Evolutionary conservation across 35 echinoderm and acorn worm species (phyloP).

Genomic region (Diadema setosum): DNA sequence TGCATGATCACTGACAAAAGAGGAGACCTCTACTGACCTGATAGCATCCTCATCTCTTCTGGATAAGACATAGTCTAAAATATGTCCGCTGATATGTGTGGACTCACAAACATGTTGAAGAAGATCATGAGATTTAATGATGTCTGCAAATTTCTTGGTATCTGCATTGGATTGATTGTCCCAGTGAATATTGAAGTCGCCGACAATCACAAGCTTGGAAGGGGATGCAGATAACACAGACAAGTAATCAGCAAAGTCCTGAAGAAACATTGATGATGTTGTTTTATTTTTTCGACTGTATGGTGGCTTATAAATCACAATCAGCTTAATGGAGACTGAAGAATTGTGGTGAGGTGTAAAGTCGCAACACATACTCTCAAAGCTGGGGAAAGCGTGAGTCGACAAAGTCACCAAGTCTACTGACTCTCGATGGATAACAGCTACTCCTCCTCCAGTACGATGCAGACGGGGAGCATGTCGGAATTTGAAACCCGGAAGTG

Average conservation of each 20-base stretch:
- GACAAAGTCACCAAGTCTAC: neutral
- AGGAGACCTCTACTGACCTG: neutral
- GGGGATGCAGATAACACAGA: neutral
- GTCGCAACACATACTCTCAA: conserved; percentile 15
- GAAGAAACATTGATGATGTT: neutral
- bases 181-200: neutral
- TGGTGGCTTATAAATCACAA: neutral
- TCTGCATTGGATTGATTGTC: neutral
- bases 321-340: neutral
- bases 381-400: neutral
- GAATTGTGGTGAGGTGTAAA: neutral
- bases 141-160: neutral
- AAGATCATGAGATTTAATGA: neutral
- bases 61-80: neutral
- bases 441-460: neutral
- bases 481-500: conserved; percentile 3
- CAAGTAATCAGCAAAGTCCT: conserved; percentile 16
- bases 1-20: neutral
- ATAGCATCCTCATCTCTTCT: neutral
- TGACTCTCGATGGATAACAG: neutral
- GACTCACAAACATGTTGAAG: neutral
- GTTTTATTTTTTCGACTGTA: neutral
- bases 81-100: neutral
- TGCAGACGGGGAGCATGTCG: neutral
- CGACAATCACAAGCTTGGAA: neutral